Evolutionary conservation across 2,797 vertebrate species (phyloP), one percentile per base, ranked within the genome.

Genomic region (Myotis planiceps): DNA sequence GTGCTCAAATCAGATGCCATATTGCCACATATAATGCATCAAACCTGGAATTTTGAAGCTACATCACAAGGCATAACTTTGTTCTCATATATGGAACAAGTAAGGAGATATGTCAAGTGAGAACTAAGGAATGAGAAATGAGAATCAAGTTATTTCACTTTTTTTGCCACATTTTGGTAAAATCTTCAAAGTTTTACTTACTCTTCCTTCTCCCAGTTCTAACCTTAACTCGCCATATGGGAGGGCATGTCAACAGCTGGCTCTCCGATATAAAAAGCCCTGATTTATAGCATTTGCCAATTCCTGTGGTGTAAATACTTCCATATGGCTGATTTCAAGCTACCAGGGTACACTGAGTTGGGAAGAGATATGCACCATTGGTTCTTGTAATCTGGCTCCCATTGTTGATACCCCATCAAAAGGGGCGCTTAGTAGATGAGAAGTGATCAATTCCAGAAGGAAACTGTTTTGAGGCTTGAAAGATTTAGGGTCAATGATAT

Each of bases 71-170:
- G 25, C 25, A 18, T 72, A 68, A 27, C 34, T 93, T 91, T 79
- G n/a, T 75, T 80, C n/a, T 92, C 39, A 37, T n/a, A 49, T 55
- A 39, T 55, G 37, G 19, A 86, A 81, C 60, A 87, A 93, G 10
- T 9, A 92, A 72, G 60, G 27, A 85, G 42, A 49, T 49, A 58
- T 63, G 18, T 45, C 9, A 49, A 80, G 29, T 37, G 63, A 88
- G 32, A 85, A 19, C 49, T 80, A 93, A 69, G 39, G 37, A 94
- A 87, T 83, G 55, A 93, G 63, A 83, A 19, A 76, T 34, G 37
- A 86, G 16, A 78, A 72, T 71, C 10, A 34, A 76, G 5, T 55
- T 60, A 86, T 55, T 88, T 18, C 5, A 53, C 13, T 63, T 95
- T 55, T 82, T 82, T 86, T 72, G 34, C 14, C 3, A 49, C 19